These are phyloP conservation scores for Thumatha senex DNA, from an alignment of 2,888 invertebrate genomes.

Conservation along the genomic window DNA sequence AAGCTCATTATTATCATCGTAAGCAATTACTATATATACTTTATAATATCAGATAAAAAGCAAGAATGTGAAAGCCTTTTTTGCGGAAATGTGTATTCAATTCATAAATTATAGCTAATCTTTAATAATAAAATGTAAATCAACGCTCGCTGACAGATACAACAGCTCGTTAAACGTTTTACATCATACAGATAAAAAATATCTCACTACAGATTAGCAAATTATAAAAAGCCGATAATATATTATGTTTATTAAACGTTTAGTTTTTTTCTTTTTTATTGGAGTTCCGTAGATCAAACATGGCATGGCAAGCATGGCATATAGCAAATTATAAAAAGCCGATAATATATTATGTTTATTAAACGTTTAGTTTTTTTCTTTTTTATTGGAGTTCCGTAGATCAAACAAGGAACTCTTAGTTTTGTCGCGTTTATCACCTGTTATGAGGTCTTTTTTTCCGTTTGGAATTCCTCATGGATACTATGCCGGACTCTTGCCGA, in stretches of 20 bases:
- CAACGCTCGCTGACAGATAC: not conserved
- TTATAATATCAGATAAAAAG: not conserved
- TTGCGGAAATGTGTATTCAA: not conserved
- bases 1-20: too few species aligned
- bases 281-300: not conserved
- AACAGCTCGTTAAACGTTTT: slow-evolving; percentile 7
- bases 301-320: too few species aligned
- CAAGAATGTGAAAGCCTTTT: not conserved
- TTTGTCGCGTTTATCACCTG: too few species aligned
- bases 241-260: not conserved
- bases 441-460: too few species aligned
- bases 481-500: too few species aligned
- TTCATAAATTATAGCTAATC: not conserved
- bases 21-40: not conserved
- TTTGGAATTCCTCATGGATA: too few species aligned
- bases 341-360: not conserved
- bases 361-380: not conserved
- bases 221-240: not conserved
- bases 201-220: not conserved
- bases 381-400: not conserved
- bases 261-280: too few species aligned
- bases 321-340: not conserved
- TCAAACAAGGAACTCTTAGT: not conserved
- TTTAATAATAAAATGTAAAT: not conserved
- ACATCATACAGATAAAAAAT: not conserved